Conservation (phyloP, 2,888 invertebrate species). For the Parnassius mnemosyne region DNA sequence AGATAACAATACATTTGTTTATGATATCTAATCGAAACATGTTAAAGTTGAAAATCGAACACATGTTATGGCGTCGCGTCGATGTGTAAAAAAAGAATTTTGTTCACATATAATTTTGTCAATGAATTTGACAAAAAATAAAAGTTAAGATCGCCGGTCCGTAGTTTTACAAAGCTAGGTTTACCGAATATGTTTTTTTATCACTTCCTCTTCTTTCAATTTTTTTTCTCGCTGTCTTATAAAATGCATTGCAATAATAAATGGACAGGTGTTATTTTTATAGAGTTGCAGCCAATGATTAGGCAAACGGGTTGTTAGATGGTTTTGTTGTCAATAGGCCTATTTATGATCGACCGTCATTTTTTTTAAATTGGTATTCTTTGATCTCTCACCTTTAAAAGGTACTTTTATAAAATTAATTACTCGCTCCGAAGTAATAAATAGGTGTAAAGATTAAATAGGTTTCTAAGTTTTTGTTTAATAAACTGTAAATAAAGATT, state of each 20-base stretch:
- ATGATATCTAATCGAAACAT: constrained; percentile 32
- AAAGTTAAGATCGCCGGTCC: constrained; percentile 48
- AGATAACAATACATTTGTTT: constrained; percentile 33
- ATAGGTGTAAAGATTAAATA: not conserved
- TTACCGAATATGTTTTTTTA: constrained; percentile 56
- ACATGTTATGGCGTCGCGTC: constrained; percentile 29
- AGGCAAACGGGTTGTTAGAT: constrained; percentile 58
- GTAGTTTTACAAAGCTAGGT: constrained; percentile 58
- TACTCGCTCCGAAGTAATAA: not conserved
- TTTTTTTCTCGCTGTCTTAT: constrained; percentile 37
- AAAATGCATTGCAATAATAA: constrained; percentile 63
- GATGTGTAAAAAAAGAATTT: constrained; percentile 25
- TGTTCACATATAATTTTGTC: constrained; percentile 45
- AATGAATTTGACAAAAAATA: constrained; percentile 59
- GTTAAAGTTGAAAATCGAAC: constrained; percentile 43
- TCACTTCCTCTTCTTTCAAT: constrained; percentile 69
- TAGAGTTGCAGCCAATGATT: constrained; percentile 65
- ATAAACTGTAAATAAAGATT: too few species aligned
- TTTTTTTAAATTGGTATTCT: constrained; percentile 37
- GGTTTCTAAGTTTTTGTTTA: not conserved
- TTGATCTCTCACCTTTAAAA: constrained; percentile 12
- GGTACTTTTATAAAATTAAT: constrained; percentile 9
- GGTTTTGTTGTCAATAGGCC: constrained; percentile 51
- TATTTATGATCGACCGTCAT: constrained; percentile 47
- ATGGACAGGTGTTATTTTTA: constrained; percentile 66